phyloP scores from a whole-genome alignment of 2,113 vertebrate species.

The Malaclemys terrapin region DNA sequence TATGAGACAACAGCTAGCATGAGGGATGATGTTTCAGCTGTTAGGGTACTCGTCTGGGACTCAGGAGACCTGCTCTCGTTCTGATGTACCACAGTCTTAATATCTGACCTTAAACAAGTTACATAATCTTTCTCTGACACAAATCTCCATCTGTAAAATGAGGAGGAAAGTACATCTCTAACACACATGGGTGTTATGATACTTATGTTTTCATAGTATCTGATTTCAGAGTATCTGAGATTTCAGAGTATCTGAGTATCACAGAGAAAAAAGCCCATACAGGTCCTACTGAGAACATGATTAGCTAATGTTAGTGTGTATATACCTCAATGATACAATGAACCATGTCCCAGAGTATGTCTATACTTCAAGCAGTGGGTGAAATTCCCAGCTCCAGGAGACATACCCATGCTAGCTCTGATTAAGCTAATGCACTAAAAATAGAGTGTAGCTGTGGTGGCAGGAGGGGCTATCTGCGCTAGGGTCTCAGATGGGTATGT shows the following conservation, averaged over 20 bases:
- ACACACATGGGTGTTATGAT: not conserved
- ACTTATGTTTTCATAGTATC: no score
- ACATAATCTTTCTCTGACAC: not conserved
- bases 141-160: not conserved
- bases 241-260: no score
- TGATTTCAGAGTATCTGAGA: no score
- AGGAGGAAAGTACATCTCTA: not conserved
- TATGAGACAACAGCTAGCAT: not conserved
- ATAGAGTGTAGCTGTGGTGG: not conserved
- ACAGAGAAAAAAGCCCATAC: not conserved
- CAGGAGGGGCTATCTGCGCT: not conserved
- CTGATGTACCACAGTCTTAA: not conserved
- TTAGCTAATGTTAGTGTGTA: not conserved
- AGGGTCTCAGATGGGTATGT: not conserved
- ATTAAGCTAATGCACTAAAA: not conserved
- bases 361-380: not conserved
- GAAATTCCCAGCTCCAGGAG: not conserved
- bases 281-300: not conserved
- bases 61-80: not conserved
- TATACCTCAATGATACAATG: not conserved
- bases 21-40: not conserved
- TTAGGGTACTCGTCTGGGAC: not conserved
- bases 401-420: not conserved
- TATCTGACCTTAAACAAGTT: not conserved
- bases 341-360: not conserved